Evolutionary conservation across 2,888 invertebrate species (phyloP).

Genomic region (Plusia festucae): DNA sequence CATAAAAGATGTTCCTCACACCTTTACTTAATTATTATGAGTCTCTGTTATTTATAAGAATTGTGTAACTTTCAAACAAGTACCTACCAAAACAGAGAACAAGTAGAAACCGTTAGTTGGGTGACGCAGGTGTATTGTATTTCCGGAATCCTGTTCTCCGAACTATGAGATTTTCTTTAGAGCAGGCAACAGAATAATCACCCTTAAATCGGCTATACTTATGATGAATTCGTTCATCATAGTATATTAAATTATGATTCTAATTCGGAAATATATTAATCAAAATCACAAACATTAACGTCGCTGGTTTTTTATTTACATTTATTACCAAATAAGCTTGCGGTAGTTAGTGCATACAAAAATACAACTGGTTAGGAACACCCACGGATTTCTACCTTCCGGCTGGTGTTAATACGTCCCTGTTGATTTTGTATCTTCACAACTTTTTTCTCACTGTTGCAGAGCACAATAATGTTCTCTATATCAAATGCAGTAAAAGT

Average conservation of each 20-base stretch:
- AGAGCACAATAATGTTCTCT: slow-evolving; percentile 72
- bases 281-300: slow-evolving; percentile 23
- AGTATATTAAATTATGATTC: slow-evolving; percentile 1
- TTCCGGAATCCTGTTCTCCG: slow-evolving; percentile 57
- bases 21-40: slow-evolving; percentile 3
- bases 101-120: slow-evolving; percentile 67
- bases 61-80: slow-evolving; percentile 61
- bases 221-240: background rate
- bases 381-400: slow-evolving; percentile 83
- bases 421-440: slow-evolving; percentile 81
- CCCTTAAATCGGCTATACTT: background rate
- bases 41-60: background rate
- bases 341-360: slow-evolving; percentile 77
- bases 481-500: slow-evolving; percentile 65
- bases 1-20: background rate
- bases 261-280: slow-evolving; percentile 27
- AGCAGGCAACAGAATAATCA: slow-evolving; percentile 18
- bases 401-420: slow-evolving; percentile 84
- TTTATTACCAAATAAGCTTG: slow-evolving; percentile 78
- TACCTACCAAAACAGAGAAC: slow-evolving; percentile 68
- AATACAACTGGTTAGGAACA: slow-evolving; percentile 84
- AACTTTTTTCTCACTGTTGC: slow-evolving; percentile 67
- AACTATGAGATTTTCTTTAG: slow-evolving; percentile 48
- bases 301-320: slow-evolving; percentile 63
- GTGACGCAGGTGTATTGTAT: slow-evolving; percentile 65